These are phyloP conservation scores for Enteromius thamalakanensis DNA, from an alignment of 2,797 vertebrate genomes.

Conservation along the genomic window DNA sequence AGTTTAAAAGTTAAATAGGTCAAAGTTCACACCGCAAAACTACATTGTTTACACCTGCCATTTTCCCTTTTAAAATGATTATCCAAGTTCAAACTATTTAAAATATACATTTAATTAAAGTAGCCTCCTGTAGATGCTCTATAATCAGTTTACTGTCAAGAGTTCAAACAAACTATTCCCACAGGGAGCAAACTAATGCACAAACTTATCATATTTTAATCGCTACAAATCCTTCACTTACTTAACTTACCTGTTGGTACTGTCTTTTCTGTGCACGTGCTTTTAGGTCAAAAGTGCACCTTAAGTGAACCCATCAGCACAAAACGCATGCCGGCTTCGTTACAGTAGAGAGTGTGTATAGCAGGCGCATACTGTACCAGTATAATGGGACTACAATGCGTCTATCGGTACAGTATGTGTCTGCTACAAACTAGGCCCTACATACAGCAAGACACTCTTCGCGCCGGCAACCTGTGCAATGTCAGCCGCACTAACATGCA, in stretches of 20 bases:
- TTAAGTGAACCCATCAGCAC: not conserved
- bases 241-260: not conserved
- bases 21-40: not conserved
- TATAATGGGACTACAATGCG: not conserved
- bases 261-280: not conserved
- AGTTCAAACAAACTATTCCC: not conserved
- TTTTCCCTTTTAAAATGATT: not conserved
- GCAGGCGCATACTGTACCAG: slow-evolving; percentile 12
- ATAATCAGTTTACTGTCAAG: not conserved
- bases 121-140: not conserved
- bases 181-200: not conserved
- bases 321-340: slow-evolving; percentile 7
- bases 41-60: not conserved
- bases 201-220: not conserved
- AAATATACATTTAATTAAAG: not conserved
- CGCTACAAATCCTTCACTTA: not conserved
- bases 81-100: not conserved
- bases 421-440: slow-evolving; percentile 27
- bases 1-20: not conserved
- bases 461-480: slow-evolving; percentile 14
- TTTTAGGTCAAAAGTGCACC: not conserved
- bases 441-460: slow-evolving; percentile 7
- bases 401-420: slow-evolving; percentile 15
- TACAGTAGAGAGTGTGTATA: no score
- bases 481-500: not conserved